A percentile compares a stretch with the other conserved stretches of the same genome.
Conservation (phyloP, 1,140 invertebrate genomes). For the Saccostrea glomerata region DNA sequence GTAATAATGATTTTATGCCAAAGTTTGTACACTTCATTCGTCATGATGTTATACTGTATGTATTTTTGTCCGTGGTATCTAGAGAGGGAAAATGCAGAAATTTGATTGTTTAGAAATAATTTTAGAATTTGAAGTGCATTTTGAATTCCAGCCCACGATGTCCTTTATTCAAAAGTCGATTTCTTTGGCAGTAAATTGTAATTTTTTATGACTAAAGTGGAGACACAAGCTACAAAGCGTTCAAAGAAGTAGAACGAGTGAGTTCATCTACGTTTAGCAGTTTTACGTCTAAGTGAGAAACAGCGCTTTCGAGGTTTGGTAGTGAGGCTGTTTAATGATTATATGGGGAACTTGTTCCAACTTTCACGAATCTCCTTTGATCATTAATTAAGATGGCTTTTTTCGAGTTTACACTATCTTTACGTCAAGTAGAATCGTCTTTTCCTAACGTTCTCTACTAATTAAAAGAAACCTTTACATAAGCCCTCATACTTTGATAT, state of each 20-base stretch:
- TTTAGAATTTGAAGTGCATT: too few species aligned
- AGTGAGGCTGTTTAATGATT: constrained; percentile 17
- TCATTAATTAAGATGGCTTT: constrained; percentile 35
- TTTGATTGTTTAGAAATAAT: too few species aligned
- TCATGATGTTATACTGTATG: too few species aligned
- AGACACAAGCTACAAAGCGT: background rate
- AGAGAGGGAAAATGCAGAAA: too few species aligned
- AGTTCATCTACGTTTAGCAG: background rate
- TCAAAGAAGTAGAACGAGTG: background rate
- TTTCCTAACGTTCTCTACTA: background rate
- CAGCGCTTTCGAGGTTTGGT: background rate
- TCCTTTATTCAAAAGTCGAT: background rate
- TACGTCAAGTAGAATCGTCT: constrained; percentile 8
- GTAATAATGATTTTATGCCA: too few species aligned
- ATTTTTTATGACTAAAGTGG: background rate
- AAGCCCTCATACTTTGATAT: background rate
- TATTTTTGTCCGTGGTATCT: too few species aligned
- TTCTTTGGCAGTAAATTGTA: background rate
- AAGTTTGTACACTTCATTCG: too few species aligned
- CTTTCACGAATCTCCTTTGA: constrained; percentile 14
- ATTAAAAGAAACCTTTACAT: constrained; percentile 20
- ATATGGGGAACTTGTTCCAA: constrained; percentile 20
- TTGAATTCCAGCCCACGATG: background rate
- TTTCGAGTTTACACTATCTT: background rate
- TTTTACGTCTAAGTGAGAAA: background rate